phyloP scores from a whole-genome alignment of 2,113 vertebrate genomes.

The Oceanodroma tethys region DNA sequence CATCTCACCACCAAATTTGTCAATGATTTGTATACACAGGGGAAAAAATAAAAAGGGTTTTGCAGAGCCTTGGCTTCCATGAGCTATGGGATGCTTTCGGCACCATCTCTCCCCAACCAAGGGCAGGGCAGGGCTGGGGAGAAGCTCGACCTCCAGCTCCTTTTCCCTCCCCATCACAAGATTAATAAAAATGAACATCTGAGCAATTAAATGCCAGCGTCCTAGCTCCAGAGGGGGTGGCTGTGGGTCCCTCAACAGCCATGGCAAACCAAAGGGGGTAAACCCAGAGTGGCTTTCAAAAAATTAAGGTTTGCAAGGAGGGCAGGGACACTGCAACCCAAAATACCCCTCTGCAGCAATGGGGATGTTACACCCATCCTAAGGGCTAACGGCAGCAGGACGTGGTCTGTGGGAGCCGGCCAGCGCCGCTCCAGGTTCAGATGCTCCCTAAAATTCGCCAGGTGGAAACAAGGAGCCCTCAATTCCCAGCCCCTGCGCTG shows the following conservation, averaged over 20 bases:
- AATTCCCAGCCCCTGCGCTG: background rate
- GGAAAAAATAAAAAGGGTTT: background rate
- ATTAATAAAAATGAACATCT: background rate
- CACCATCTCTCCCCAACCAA: background rate
- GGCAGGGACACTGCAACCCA: background rate
- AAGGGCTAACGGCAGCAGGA: fast-evolving
- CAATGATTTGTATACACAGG: background rate
- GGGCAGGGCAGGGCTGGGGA: background rate
- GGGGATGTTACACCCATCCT: background rate
- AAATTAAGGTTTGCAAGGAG: background rate
- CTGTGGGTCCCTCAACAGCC: background rate
- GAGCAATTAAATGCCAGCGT: background rate
- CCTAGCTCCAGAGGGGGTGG: background rate
- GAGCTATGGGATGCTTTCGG: background rate
- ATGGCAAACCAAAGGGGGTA: background rate
- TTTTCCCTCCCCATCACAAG: background rate
- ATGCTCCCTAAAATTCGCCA: background rate
- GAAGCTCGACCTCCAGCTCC: background rate
- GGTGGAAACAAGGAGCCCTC: background rate
- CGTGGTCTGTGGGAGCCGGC: fast-evolving
- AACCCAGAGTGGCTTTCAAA: background rate
- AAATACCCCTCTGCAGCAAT: fast-evolving
- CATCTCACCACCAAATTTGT: background rate
- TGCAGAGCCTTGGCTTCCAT: background rate
- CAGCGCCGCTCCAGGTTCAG: fast-evolving